Conservation (phyloP, 2,888 invertebrate genomes). For the Uropetala carovei region DNA sequence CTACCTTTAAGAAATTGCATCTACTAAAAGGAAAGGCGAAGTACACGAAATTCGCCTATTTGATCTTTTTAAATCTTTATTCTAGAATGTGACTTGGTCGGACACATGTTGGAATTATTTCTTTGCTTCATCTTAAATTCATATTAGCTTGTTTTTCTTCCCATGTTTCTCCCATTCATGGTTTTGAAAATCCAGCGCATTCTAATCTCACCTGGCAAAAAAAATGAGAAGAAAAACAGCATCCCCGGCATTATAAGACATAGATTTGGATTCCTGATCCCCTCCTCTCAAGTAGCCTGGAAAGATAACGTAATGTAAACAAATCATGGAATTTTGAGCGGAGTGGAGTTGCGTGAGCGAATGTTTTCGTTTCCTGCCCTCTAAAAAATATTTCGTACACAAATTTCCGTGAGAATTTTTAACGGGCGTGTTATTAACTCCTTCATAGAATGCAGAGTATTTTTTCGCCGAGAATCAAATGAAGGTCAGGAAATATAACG, state of each 20-base stretch:
- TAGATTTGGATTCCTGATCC: neutral
- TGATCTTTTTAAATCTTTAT: no score
- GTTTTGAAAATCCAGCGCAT: neutral
- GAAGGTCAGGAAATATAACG: no score
- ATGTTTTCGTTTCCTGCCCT: slow-evolving; percentile 18
- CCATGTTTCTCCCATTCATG: neutral
- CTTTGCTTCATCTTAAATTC: neutral
- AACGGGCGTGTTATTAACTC: neutral
- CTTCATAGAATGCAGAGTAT: no score
- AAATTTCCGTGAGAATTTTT: neutral
- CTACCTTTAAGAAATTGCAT: no score
- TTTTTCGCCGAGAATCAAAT: no score
- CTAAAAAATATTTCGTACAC: neutral
- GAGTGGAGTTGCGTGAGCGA: neutral
- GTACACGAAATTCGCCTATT: no score
- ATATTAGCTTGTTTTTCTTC: neutral
- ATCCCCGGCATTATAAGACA: neutral
- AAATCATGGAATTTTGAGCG: slow-evolving; percentile 1
- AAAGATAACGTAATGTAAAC: neutral
- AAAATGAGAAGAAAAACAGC: neutral
- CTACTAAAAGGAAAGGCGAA: no score
- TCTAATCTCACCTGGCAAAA: neutral
- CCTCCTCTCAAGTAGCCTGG: neutral
- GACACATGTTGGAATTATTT: neutral
- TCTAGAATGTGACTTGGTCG: neutral